Percentiles rank a stretch among this genome's conserved stretches.
phyloP scores from a whole-genome alignment of 2,888 invertebrate species.

The Horisme vitalbata region DNA sequence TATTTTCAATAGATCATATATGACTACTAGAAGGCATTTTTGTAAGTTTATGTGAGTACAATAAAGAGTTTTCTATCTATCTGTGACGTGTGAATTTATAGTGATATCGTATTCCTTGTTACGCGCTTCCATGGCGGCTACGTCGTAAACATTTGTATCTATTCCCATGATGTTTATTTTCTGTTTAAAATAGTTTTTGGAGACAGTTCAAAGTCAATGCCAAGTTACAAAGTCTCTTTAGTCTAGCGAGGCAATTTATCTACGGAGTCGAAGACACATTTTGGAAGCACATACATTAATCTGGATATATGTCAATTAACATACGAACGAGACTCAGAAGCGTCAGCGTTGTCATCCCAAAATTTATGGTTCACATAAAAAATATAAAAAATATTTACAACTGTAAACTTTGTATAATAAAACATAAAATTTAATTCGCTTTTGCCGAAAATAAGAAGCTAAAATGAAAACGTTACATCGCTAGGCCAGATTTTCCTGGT shows the following conservation, averaged over 20 bases:
- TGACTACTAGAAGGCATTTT: too few relatives aligned
- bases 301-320: slow-evolving; percentile 23
- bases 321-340: slow-evolving; percentile 23
- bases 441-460: too few relatives aligned
- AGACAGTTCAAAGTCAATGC: slow-evolving; percentile 29
- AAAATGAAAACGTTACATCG: slow-evolving; percentile 8
- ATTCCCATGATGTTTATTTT: slow-evolving; percentile 13
- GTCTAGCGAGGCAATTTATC: slow-evolving; percentile 22
- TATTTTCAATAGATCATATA: too few relatives aligned
- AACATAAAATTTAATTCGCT: slow-evolving; percentile 8
- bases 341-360: slow-evolving; percentile 33
- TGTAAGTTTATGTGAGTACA: too few relatives aligned
- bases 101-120: neutral
- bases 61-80: too few relatives aligned
- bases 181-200: slow-evolving; percentile 11
- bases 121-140: neutral
- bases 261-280: slow-evolving; percentile 14
- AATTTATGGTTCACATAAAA: slow-evolving; percentile 26
- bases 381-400: slow-evolving; percentile 15
- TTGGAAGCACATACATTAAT: slow-evolving; percentile 19
- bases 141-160: neutral
- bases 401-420: slow-evolving; percentile 1
- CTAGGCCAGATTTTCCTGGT: slow-evolving; percentile 4
- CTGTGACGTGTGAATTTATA: neutral
- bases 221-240: slow-evolving; percentile 16